These are phyloP conservation scores for Dasyornis broadbenti DNA, from an alignment of 2,113 vertebrate species.

Conservation along the genomic window DNA sequence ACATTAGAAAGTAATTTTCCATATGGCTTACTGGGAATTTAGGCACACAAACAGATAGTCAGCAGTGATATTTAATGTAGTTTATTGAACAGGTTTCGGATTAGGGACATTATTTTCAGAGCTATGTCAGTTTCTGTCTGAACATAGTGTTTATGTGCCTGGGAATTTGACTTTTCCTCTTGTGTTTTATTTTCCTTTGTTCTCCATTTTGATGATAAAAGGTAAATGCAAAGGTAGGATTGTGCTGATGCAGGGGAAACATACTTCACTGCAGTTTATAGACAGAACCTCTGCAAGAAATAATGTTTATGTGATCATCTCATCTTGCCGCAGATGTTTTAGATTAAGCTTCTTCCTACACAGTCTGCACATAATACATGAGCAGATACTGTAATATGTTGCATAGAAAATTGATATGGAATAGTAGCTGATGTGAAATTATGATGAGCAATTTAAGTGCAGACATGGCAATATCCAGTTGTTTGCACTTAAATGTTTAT, in stretches of 20 bases:
- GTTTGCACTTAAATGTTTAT: not conserved
- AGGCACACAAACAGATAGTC: slow-evolving; percentile 8
- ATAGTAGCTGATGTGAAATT: not conserved
- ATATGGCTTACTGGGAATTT: slow-evolving; percentile 29
- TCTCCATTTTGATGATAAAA: slow-evolving; percentile 13
- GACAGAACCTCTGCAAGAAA: slow-evolving; percentile 5
- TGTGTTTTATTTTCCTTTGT: slow-evolving; percentile 17
- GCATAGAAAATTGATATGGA: not conserved
- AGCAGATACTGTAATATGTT: not conserved
- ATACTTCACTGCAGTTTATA: not conserved
- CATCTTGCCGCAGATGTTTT: slow-evolving; percentile 14
- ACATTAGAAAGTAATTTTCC: slow-evolving; percentile 38
- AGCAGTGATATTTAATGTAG: slow-evolving; percentile 6
- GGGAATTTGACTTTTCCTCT: not conserved
- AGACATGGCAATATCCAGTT: not conserved
- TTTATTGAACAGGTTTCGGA: slow-evolving; percentile 9
- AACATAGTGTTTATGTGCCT: not conserved
- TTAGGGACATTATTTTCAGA: slow-evolving; percentile 11
- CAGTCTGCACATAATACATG: not conserved
- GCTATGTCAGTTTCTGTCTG: slow-evolving; percentile 14
- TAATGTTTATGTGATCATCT: slow-evolving; percentile 20
- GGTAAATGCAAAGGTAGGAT: not conserved
- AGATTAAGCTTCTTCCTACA: not conserved
- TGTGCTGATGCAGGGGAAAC: slow-evolving; percentile 13
- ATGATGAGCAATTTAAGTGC: not conserved